Evolutionary conservation across 2,113 vertebrate genomes (phyloP).

Genomic region (Nyctereutes procyonoides): DNA sequence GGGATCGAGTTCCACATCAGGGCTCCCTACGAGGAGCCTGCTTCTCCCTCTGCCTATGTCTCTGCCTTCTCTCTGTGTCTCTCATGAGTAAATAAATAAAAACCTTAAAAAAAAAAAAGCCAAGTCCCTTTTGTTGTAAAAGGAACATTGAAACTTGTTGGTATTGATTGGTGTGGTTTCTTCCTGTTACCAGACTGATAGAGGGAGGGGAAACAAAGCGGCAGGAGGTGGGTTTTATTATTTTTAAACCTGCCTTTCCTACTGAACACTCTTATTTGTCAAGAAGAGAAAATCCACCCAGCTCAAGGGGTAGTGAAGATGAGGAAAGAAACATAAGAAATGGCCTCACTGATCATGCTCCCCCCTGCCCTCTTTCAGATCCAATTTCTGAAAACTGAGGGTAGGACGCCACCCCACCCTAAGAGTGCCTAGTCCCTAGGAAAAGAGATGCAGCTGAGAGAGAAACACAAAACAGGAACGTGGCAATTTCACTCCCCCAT

Average conservation of each 20-base stretch:
- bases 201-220: background rate
- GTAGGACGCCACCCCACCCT: slow-evolving; percentile 13
- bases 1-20: too few species aligned
- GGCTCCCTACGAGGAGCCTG: too few species aligned
- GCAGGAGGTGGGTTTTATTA: background rate
- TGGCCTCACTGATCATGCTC: slow-evolving; percentile 38
- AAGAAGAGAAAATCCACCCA: slow-evolving; percentile 69
- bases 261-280: slow-evolving; percentile 60
- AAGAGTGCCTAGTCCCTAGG: slow-evolving; percentile 71
- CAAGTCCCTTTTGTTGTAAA: slow-evolving; percentile 74
- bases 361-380: background rate
- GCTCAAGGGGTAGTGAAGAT: slow-evolving; percentile 63
- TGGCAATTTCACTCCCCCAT: background rate
- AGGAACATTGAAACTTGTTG: slow-evolving; percentile 77
- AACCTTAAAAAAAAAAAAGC: background rate
- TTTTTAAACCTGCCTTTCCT: slow-evolving; percentile 64
- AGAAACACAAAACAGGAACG: slow-evolving; percentile 47
- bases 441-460: slow-evolving; percentile 57
- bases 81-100: too few species aligned
- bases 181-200: slow-evolving; percentile 69
- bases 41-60: too few species aligned
- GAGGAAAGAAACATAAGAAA: slow-evolving; percentile 69
- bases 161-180: slow-evolving; percentile 77
- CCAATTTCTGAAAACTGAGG: slow-evolving; percentile 40
- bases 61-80: too few species aligned